Conservation (phyloP, 2,797 vertebrate species). For the Malacoraja senta region DNA sequence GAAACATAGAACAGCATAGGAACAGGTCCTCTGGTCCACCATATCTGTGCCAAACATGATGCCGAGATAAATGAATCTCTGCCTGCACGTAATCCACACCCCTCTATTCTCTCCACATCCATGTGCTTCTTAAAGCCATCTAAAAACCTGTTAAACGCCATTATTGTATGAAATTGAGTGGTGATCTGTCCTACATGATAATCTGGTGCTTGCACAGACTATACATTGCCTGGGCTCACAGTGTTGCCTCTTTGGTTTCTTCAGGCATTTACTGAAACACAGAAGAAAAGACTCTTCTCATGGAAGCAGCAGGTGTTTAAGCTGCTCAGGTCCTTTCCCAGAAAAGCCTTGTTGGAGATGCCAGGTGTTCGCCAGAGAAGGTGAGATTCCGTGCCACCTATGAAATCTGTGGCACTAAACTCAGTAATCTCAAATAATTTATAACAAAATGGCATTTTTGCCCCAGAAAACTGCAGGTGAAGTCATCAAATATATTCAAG, state of each 20-base stretch:
- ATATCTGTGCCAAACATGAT: no score
- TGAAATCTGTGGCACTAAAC: background rate
- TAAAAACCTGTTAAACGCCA: background rate
- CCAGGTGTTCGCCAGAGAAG: conserved; percentile 82
- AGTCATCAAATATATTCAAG: background rate
- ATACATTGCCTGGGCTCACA: background rate
- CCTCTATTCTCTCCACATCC: no score
- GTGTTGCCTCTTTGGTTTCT: background rate
- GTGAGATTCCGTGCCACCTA: conserved; percentile 50
- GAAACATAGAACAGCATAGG: no score
- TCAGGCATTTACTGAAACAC: conserved; percentile 88
- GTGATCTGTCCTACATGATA: background rate
- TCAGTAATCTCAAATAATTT: background rate
- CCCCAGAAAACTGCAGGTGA: background rate
- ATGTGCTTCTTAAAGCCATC: no score
- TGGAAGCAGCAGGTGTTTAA: conserved; percentile 97
- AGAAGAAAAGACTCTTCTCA: conserved; percentile 82
- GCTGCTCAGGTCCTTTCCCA: conserved; percentile 82
- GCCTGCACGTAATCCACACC: no score
- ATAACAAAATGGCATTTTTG: background rate
- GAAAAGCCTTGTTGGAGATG: conserved; percentile 84
- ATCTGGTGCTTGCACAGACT: background rate
- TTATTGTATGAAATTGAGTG: background rate
- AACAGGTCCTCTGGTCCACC: no score
- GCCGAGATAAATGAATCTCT: no score